Evolutionary conservation across 2,797 vertebrate species (phyloP), one percentile per base, ranked within the genome.

Genomic region (Karalla daura): DNA sequence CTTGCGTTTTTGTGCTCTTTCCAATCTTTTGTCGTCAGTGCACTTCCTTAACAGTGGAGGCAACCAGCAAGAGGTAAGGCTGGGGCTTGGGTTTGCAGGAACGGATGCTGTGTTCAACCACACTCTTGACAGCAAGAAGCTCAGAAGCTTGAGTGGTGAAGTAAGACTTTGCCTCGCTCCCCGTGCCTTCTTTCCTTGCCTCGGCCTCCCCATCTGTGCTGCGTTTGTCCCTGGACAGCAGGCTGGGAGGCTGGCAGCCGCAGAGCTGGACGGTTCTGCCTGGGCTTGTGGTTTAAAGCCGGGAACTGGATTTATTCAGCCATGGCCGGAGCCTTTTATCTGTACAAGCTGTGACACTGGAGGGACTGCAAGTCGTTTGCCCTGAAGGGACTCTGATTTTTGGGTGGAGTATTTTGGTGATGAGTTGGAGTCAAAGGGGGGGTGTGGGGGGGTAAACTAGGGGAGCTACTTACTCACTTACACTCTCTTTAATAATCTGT

Each of bases 401-500:
- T 74, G 77, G 44, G 64, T 68, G 64, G 73, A 70, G 74, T 59
- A 43, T 79, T 84, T 76, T 63, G 47, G 35, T 75, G 67, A 73
- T 75, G 60, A 78, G 61, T 53, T 35, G 46, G 61, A 74, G 60
- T 47, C 58, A 70, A 54, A 39, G 33, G 54, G 60, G n/a, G 15
- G 63, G 68, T 66, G 46, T 40, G 67, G 68, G 60, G n/a, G 15
- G 63, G 68, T 66, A 43, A 36, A 69, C 65, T 55, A 62, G 55
- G 37, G 63, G 65, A 82, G 63, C 66, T 81, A 67, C 66, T 82
- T 76, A 78, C 74, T 78, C 71, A 47, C 74, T 59, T 65, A 33
- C 36, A 79, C 67, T 81, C 74, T 52, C 68, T 70, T 49, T 45
- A 61, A 81, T 64, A 66, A 84, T 86, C 71, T 46, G 64, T 84